Conservation (phyloP, 2,888 invertebrate species). For the Achlya flavicornis region DNA sequence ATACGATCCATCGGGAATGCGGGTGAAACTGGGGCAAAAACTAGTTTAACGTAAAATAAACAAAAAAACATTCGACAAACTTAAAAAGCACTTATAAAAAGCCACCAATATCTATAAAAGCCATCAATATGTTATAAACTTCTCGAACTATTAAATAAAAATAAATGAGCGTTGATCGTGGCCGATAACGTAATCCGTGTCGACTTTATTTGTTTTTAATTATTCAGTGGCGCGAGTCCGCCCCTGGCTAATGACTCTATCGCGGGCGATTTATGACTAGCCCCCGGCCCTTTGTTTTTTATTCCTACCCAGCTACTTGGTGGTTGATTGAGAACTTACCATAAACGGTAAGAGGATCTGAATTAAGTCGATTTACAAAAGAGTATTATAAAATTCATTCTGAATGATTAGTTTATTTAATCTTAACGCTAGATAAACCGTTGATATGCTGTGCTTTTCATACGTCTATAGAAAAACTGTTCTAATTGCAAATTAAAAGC, state of each 20-base stretch:
- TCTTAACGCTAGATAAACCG: too few relatives aligned
- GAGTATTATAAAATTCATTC: background rate
- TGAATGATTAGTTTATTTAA: too few relatives aligned
- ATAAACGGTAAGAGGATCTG: slow-evolving; percentile 28
- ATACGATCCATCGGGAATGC: too few relatives aligned
- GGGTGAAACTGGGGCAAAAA: too few relatives aligned
- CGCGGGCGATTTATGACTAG: slow-evolving; percentile 72
- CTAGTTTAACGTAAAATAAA: too few relatives aligned
- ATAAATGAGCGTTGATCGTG: slow-evolving; percentile 66
- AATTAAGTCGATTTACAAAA: background rate
- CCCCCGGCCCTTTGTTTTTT: slow-evolving; percentile 70
- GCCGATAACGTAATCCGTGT: slow-evolving; percentile 79
- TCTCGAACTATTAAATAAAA: slow-evolving; percentile 69
- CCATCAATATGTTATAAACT: slow-evolving; percentile 48
- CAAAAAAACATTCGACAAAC: background rate
- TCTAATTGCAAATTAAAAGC: too few relatives aligned
- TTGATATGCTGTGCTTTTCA: too few relatives aligned
- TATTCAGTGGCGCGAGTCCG: slow-evolving; percentile 73
- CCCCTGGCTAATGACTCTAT: slow-evolving; percentile 82
- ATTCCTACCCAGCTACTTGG: slow-evolving; percentile 56
- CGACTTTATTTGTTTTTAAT: slow-evolving; percentile 83
- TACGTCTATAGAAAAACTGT: too few relatives aligned
- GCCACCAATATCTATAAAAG: slow-evolving; percentile 47
- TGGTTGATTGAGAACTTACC: slow-evolving; percentile 58
- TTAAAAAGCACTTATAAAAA: slow-evolving; percentile 34